phyloP scores from a whole-genome alignment of 2,888 invertebrate genomes.

The Synanthedon tipuliformis region DNA sequence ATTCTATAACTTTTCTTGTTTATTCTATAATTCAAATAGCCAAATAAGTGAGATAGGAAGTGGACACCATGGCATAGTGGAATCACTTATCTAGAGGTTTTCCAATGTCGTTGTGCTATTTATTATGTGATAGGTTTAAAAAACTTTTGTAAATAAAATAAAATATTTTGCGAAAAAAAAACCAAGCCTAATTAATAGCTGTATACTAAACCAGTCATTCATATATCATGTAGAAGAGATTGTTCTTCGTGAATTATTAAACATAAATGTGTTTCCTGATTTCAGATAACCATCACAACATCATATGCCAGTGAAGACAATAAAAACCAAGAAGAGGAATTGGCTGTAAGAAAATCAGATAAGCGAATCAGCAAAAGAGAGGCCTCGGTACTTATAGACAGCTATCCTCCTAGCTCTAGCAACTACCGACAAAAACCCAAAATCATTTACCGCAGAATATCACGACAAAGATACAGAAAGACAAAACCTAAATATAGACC shows the following conservation, averaged over 20 bases:
- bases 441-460: conserved; percentile 34
- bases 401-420: conserved; percentile 24
- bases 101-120: no score
- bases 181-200: no score
- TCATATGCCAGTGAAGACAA: conserved; percentile 22
- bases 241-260: no score
- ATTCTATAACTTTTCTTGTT: no score
- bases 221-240: no score
- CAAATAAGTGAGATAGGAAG: no score
- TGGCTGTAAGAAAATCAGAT: conserved; percentile 13
- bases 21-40: no score
- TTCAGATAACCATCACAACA: conserved; percentile 45
- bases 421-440: conserved; percentile 27
- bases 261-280: conserved; percentile 8
- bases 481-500: conserved; percentile 26
- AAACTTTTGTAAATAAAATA: no score
- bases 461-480: conserved; percentile 21
- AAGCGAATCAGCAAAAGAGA: conserved; percentile 30
- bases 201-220: no score
- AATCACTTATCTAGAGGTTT: no score
- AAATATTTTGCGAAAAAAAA: no score
- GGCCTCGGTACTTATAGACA: conserved; percentile 35
- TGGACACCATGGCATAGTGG: no score
- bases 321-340: conserved; percentile 11
- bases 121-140: not conserved